Conservation (phyloP, 53 echinoderm and acorn worm species). For the Astropecten irregularis region DNA sequence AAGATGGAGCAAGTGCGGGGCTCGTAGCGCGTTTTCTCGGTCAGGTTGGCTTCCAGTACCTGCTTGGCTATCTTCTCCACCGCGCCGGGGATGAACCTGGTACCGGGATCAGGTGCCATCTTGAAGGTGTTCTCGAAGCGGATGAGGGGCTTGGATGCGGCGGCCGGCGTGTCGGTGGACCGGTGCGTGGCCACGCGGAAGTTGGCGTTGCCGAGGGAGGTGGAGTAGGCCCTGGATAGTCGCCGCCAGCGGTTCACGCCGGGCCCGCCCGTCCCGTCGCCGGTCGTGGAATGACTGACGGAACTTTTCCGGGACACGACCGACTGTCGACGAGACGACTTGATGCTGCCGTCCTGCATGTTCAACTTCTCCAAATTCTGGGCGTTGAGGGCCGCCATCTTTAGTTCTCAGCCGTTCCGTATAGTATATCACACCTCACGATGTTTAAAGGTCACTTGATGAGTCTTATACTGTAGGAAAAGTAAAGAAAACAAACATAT, state of each 20-base stretch:
- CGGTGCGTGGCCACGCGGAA: slow-evolving; percentile 36
- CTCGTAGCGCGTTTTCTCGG: slow-evolving; percentile 75
- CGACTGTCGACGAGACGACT: slow-evolving; percentile 63
- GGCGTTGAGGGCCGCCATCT: slow-evolving; percentile 81
- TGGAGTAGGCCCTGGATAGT: slow-evolving; percentile 74
- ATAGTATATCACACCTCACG: too few species aligned
- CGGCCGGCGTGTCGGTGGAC: slow-evolving; percentile 32
- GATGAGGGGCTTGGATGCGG: slow-evolving; percentile 39
- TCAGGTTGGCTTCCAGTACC: slow-evolving; percentile 71
- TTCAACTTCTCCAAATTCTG: slow-evolving; percentile 82
- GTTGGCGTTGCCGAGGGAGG: slow-evolving; percentile 56
- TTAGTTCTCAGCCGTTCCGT: too few species aligned
- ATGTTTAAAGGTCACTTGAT: too few species aligned
- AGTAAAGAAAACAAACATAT: too few species aligned
- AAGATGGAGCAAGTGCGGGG: slow-evolving; percentile 81
- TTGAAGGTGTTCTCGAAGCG: slow-evolving; percentile 92
- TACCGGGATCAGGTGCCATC: slow-evolving; percentile 82
- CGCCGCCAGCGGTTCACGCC: slow-evolving; percentile 61
- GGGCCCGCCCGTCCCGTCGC: slow-evolving; percentile 51
- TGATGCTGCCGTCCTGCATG: slow-evolving; percentile 50
- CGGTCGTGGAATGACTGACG: slow-evolving; percentile 60
- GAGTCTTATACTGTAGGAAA: too few species aligned
- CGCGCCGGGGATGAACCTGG: slow-evolving; percentile 56
- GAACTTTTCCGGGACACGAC: slow-evolving; percentile 76
- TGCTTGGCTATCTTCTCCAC: slow-evolving; percentile 62